phyloP scores from a whole-genome alignment of 2,888 invertebrate genomes.

The Ochropleura leucogaster region DNA sequence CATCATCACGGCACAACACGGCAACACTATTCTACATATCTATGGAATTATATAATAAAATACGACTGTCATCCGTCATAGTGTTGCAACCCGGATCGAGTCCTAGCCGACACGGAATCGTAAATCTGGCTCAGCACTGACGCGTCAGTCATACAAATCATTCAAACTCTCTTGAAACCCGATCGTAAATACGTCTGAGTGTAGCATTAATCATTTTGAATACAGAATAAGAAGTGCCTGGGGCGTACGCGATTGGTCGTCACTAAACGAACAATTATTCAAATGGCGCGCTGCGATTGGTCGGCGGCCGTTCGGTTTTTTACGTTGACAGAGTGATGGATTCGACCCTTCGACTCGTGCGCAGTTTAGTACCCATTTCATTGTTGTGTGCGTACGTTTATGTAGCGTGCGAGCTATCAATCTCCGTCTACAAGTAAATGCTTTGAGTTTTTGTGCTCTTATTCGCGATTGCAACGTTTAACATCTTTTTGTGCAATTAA shows the following conservation, averaged over 20 bases:
- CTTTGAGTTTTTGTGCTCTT: constrained; percentile 69
- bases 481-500: constrained; percentile 70
- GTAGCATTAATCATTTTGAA: constrained; percentile 86
- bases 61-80: constrained; percentile 79
- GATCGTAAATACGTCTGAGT: constrained; percentile 85
- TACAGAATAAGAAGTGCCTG: constrained; percentile 83
- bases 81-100: constrained; percentile 73
- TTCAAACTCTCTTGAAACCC: constrained; percentile 83
- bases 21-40: constrained; percentile 74
- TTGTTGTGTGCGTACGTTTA: constrained; percentile 77
- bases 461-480: constrained; percentile 62
- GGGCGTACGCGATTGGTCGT: constrained; percentile 85
- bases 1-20: constrained; percentile 54
- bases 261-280: constrained; percentile 88
- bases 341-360: constrained; percentile 89
- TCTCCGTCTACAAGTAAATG: constrained; percentile 75
- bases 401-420: constrained; percentile 71
- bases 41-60: constrained; percentile 78
- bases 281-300: constrained; percentile 86
- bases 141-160: constrained; percentile 86
- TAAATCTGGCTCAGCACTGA: constrained; percentile 84
- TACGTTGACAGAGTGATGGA: constrained; percentile 87
- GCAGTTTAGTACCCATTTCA: constrained; percentile 76
- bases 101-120: constrained; percentile 81
- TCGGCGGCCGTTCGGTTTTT: constrained; percentile 81